Base-by-base conservation (phyloP, 2,797 vertebrate genomes). In the Lophius americanus region DNA sequence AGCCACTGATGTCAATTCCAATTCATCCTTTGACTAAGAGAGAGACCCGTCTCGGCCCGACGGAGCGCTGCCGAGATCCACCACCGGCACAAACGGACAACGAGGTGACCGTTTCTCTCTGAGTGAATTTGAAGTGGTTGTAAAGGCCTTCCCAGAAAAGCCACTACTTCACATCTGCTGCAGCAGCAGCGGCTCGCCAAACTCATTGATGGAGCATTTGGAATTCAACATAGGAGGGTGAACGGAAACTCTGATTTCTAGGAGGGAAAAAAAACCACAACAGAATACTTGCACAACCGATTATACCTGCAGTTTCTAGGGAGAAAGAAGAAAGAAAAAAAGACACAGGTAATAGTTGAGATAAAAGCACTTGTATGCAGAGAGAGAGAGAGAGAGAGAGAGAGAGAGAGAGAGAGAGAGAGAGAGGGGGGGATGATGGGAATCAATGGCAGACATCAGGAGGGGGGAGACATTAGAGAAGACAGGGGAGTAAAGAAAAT, bases 241-340 rank as follows among this genome's bases (percentile, higher is more conserved):
- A 87, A 89, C 72, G 83, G 85, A 87, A 86, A 68, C 72, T 41
- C 84, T 88, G 76, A 88, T 87, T 90, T 83, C 86, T 60, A 89
- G 14, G 69, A 73, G 7, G 6, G 32, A 23, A 35, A 32, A 50
- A 53, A 61, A 65, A 57, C 71, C 74, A 81, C 73, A 82, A 79
- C 74, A 38, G 0, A 94, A 94, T 93, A 94, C 92, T 93, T 93
- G 93, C 92, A 92, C 90, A 91, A 92, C 84, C 81, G 89, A 90
- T 85, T 92, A 91, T 93, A 94, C 92, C 92, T 94, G 94, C 89
- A 81, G 93, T 92, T 94, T 95, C 91, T 92, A 94, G 88, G 88
- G 81, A 92, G 92, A 92, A 85, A 91, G 69, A 85, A 94, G 92
- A 94, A 91, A 93, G 89, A 93, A 92, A 88, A 89, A 92, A 89